A percentile compares a stretch with the other conserved stretches of the same genome.
Conservation (phyloP, 2,888 invertebrate species). For the Troides oblongomaculatus region DNA sequence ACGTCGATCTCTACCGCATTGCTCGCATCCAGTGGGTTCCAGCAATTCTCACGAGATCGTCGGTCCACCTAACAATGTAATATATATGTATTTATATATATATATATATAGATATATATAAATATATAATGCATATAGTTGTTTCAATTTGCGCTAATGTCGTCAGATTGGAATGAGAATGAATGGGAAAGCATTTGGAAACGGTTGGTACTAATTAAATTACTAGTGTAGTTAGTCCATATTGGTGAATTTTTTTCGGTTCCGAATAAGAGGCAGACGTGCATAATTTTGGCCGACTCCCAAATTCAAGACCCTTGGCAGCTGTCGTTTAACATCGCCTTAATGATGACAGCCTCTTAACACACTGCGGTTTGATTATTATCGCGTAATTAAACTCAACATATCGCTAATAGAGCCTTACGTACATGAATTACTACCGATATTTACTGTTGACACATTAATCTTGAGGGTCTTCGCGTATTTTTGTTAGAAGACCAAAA, state of each 20-base stretch:
- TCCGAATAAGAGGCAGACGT: background rate
- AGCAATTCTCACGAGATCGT: no score
- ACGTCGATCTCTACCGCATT: no score
- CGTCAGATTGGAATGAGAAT: no score
- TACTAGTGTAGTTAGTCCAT: no score
- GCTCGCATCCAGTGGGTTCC: no score
- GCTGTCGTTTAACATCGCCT: slow-evolving; percentile 42
- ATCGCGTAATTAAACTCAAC: slow-evolving; percentile 44
- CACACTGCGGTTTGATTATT: slow-evolving; percentile 40
- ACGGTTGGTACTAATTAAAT: no score
- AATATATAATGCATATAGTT: no score
- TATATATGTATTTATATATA: no score
- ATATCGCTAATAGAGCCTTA: slow-evolving; percentile 14
- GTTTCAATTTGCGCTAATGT: no score
- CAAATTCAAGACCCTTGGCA: slow-evolving; percentile 57
- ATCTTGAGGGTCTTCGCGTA: background rate
- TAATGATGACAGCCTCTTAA: slow-evolving; percentile 48
- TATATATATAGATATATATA: no score
- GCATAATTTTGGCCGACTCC: slow-evolving; percentile 45
- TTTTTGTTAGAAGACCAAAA: background rate
- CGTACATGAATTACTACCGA: background rate
- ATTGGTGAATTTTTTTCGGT: background rate
- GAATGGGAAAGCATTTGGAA: no score
- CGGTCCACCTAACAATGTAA: no score
- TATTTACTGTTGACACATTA: background rate